These are phyloP conservation scores for Pterophyllum scalare DNA, from an alignment of 2,113 vertebrate species.

Conservation along the genomic window DNA sequence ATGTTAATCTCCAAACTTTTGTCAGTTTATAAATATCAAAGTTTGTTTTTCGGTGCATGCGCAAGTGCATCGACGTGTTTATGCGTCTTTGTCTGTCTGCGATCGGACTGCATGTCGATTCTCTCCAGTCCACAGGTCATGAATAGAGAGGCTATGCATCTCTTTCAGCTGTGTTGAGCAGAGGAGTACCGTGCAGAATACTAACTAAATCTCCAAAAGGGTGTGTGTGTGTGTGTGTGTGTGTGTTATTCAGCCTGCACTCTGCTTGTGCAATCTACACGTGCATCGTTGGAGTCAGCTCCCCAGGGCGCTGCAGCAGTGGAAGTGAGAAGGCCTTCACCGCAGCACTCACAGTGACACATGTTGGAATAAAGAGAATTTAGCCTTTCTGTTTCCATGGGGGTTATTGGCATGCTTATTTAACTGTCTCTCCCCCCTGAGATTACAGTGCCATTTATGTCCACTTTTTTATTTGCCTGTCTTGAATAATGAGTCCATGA, in stretches of 20 bases:
- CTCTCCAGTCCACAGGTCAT: constrained; percentile 57
- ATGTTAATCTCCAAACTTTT: constrained; percentile 7
- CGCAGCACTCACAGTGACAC: constrained; percentile 48
- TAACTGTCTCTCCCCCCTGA: constrained; percentile 57
- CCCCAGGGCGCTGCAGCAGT: constrained; percentile 53
- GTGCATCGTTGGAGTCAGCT: constrained; percentile 56
- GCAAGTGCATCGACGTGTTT: not conserved
- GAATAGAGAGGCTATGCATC: constrained; percentile 67
- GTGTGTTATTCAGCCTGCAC: constrained; percentile 26
- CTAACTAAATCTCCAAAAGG: constrained; percentile 63
- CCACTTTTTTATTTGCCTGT: constrained; percentile 59
- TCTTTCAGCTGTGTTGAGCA: constrained; percentile 75
- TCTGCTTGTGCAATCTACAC: constrained; percentile 24
- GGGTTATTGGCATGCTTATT: constrained; percentile 68
- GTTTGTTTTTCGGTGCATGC: not conserved
- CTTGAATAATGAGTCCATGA: constrained; percentile 70
- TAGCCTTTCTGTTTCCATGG: constrained; percentile 52
- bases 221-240: constrained; percentile 14
- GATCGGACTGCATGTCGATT: constrained; percentile 34
- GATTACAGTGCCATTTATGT: constrained; percentile 64
- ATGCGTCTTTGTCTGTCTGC: constrained; percentile 18
- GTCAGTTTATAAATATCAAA: not conserved
- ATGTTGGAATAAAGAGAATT: constrained; percentile 56
- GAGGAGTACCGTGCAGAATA: constrained; percentile 69
- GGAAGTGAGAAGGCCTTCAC: constrained; percentile 41